phyloP scores from a whole-genome alignment of 1,140 invertebrate genomes.

The Lithobius niger region DNA sequence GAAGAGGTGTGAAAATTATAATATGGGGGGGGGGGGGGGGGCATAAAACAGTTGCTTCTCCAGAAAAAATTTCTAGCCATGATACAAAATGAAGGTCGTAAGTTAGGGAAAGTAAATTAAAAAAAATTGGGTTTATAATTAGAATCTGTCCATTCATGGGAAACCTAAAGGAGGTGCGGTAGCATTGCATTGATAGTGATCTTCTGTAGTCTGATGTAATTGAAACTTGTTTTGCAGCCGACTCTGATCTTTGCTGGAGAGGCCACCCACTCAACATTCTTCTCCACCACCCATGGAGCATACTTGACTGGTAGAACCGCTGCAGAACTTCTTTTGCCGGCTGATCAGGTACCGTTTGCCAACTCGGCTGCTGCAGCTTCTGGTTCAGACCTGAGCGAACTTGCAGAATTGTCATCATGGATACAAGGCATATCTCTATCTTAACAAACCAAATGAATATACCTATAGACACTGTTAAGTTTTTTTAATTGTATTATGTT shows the following conservation, averaged over 20 bases:
- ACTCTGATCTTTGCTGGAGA: conserved; percentile 81
- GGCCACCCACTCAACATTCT: conserved; percentile 85
- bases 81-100: background rate
- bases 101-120: too few relatives aligned
- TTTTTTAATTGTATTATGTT: too few relatives aligned
- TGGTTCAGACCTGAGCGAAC: background rate
- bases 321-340: conserved; percentile 50
- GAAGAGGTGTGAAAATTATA: too few relatives aligned
- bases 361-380: too few relatives aligned
- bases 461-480: too few relatives aligned
- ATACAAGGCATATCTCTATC: conserved; percentile 58
- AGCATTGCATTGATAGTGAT: background rate
- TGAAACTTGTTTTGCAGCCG: conserved; percentile 41
- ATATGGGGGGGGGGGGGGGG: too few relatives aligned
- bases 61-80: too few relatives aligned
- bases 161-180: background rate
- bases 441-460: too few relatives aligned
- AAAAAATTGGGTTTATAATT: background rate
- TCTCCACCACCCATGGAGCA: conserved; percentile 88
- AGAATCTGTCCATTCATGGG: background rate
- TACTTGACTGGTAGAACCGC: conserved; percentile 76
- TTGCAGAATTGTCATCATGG: conserved; percentile 61
- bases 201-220: conserved; percentile 3
- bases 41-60: too few relatives aligned
- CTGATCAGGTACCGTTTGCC: background rate